Percentiles rank a stretch among this genome's conserved stretches.
These are phyloP conservation scores for Macquaria ambigua DNA, from an alignment of 2,113 vertebrate genomes.

Conservation along the genomic window DNA sequence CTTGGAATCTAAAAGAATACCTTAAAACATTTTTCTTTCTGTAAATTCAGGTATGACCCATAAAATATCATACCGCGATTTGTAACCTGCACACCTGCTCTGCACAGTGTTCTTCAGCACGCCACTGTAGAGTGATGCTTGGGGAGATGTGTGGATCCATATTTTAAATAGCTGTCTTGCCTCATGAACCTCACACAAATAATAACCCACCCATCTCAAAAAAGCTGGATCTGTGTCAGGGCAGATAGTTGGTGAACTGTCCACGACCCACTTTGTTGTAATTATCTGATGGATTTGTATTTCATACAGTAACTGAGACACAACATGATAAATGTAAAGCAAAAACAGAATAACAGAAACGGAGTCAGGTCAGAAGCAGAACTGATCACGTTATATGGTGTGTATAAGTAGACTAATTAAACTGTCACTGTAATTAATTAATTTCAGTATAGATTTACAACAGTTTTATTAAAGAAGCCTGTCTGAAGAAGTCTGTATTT, in stretches of 20 bases:
- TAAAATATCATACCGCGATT: neutral
- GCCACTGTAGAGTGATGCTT: neutral
- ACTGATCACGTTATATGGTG: neutral
- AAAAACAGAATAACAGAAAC: conserved; percentile 29
- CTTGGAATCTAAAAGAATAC: neutral
- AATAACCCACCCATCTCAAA: neutral
- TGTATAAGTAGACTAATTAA: neutral
- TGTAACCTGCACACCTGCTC: neutral
- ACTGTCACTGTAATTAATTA: neutral
- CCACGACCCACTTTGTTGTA: conserved; percentile 59
- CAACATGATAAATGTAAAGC: conserved; percentile 39
- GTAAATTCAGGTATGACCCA: neutral
- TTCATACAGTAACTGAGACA: conserved; percentile 26
- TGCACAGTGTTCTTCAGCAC: neutral
- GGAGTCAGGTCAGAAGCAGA: conserved; percentile 21
- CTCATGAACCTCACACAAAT: conserved; percentile 2
- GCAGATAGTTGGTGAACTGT: conserved; percentile 47
- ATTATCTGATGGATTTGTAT: conserved; percentile 61
- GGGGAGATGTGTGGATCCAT: neutral
- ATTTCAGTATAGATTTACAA: neutral
- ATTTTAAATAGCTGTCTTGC: neutral
- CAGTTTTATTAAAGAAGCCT: neutral
- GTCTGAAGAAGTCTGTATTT: neutral
- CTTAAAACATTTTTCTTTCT: neutral
- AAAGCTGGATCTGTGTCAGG: conserved; percentile 46